A percentile compares a stretch with the other conserved stretches of the same genome.
Conservation (phyloP, 2,797 vertebrate species). For the Leuciscus waleckii region DNA sequence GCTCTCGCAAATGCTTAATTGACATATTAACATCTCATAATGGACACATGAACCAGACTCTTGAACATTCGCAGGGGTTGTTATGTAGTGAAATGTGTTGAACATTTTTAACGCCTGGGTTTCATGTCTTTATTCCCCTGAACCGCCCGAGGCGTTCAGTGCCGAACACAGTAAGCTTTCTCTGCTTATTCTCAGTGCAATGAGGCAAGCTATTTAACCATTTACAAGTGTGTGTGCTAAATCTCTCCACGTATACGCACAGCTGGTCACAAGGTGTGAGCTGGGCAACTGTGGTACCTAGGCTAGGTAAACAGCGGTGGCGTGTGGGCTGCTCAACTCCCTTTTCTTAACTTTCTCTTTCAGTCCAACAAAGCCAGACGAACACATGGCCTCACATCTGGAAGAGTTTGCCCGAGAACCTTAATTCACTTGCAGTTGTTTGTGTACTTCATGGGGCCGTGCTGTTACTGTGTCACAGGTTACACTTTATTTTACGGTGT, state of each 20-base stretch:
- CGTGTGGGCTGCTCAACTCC: constrained; percentile 61
- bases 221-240: constrained; percentile 55
- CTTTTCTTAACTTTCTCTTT: constrained; percentile 55
- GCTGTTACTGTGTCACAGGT: constrained; percentile 3
- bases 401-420: constrained; percentile 65
- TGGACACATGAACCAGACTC: constrained; percentile 50
- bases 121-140: constrained; percentile 44
- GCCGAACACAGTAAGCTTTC: constrained; percentile 22
- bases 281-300: constrained; percentile 56
- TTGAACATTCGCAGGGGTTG: constrained; percentile 51
- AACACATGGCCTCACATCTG: constrained; percentile 76
- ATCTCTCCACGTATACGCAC: constrained; percentile 62
- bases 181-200: constrained; percentile 42
- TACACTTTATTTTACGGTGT: not conserved
- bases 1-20: constrained; percentile 66
- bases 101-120: constrained; percentile 57
- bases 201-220: constrained; percentile 42
- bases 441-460: constrained; percentile 57
- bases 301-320: constrained; percentile 64
- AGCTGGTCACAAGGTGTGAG: constrained; percentile 79
- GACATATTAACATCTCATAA: constrained; percentile 65
- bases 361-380: constrained; percentile 61
- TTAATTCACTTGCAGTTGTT: constrained; percentile 66
- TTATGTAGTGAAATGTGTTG: constrained; percentile 56
- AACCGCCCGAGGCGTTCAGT: constrained; percentile 19